Evolutionary conservation across 1,140 invertebrate genomes (phyloP), one percentile per base, ranked within the genome.

Genomic region (Pseudomyrmex gracilis): DNA sequence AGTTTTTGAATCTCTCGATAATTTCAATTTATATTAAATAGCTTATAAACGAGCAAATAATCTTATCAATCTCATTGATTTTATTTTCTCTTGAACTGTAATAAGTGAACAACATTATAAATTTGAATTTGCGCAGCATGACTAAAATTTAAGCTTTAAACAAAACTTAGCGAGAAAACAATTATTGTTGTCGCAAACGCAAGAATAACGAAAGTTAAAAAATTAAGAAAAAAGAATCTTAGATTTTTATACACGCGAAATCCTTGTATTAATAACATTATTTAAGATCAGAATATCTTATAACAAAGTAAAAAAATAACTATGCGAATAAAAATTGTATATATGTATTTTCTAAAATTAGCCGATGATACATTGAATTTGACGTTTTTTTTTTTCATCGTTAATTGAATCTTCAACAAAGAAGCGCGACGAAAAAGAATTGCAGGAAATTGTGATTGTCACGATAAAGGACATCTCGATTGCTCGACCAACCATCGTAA

Each of bases 381-480:
- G 12, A 76, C 10, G 13, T 2, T 61, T 12, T 24, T 17, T 2
- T 61, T 12, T 24, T 17, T 5, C 1, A 43, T 51, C 24, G 63
- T 34, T 45, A 17, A 53, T 64, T 64, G n/a, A n/a, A 76, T 64
- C 49, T 64, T 51, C 4, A 20, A 49, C 45, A 8, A 47, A 43
- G 34, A 34, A 70, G 9, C 57, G 5, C 4, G 1, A 57, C 12
- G 24, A 58, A 8, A 70, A 45, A 57, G 22, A 64, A 63, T 85
- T 12, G 76, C 49, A 63, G 73, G 66, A 82, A 73, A 66, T 67
- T 22, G 22, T 47, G 47, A 73, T 47, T 51, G 45, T 71, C n/a
- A 12, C 53, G 76, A 83, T 67, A 61, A 63, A 64, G 3, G 45
- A 20, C 17, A 43, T 55, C 53, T 47, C 9, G 43, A 67, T 34